These are phyloP conservation scores for Acleris holmiana DNA, from an alignment of 2,888 invertebrate species.

Conservation along the genomic window DNA sequence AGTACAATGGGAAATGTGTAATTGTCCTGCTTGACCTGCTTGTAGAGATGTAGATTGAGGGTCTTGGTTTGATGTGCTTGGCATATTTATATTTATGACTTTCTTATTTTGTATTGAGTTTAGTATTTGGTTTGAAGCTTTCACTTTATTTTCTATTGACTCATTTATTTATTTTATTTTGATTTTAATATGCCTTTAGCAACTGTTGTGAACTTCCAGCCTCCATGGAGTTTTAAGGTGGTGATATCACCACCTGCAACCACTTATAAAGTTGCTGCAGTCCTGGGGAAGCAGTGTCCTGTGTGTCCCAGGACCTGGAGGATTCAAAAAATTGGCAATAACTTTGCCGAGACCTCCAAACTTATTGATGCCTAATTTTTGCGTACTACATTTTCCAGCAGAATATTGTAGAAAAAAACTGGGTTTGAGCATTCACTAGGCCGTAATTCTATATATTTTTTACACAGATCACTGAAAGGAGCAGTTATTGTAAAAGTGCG, in stretches of 20 bases:
- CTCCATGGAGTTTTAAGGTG: conserved; percentile 3
- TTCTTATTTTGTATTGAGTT: conserved; percentile 16
- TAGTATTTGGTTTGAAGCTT: background rate
- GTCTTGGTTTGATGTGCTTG: background rate
- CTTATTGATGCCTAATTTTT: conserved; percentile 26
- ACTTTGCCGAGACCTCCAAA: conserved; percentile 36
- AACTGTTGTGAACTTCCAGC: conserved; percentile 6
- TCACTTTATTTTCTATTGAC: background rate
- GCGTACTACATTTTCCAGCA: conserved; percentile 8
- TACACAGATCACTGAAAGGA: conserved; percentile 7
- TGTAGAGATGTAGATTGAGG: background rate
- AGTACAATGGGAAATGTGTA: background rate
- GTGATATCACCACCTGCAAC: conserved; percentile 21
- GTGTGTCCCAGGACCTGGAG: conserved; percentile 32
- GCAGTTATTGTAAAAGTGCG: conserved; percentile 26
- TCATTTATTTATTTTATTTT: conserved; percentile 12
- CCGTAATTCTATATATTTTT: conserved; percentile 23
- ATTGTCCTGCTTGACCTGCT: background rate
- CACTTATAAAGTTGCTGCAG: conserved; percentile 26
- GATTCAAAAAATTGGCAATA: conserved; percentile 24
- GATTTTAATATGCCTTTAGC: no score
- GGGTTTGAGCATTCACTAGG: background rate
- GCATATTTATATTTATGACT: conserved; percentile 21
- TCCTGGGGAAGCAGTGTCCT: conserved; percentile 37
- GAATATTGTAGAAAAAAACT: conserved; percentile 23